Conservation (phyloP, 2,113 vertebrate species). For the Onychorhynchus coronatus region DNA sequence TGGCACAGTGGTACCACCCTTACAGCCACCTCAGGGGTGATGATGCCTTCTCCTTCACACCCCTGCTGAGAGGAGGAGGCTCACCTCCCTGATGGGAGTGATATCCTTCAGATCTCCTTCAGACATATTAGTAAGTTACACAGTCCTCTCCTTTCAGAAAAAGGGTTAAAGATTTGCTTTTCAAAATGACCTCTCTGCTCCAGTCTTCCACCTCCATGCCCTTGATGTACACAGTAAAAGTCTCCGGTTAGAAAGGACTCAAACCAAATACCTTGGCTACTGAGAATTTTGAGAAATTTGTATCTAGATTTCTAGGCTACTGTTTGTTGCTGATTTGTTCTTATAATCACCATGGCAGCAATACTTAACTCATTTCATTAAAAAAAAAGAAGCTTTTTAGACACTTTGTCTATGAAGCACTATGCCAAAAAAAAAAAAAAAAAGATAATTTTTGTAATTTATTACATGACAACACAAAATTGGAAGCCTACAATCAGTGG, state of each 20-base stretch:
- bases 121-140: neutral
- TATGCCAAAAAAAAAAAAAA: neutral
- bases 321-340: neutral
- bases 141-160: neutral
- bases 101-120: neutral
- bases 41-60: neutral
- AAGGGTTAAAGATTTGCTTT: neutral
- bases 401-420: neutral
- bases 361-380: conserved; percentile 25
- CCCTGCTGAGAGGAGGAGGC: neutral
- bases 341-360: conserved; percentile 39
- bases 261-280: neutral
- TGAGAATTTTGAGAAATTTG: neutral
- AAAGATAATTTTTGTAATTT: conserved; percentile 34
- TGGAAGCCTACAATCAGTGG: conserved; percentile 57
- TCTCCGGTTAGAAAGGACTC: neutral
- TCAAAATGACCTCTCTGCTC: neutral
- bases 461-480: conserved; percentile 50
- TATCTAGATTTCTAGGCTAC: neutral
- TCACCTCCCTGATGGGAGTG: neutral
- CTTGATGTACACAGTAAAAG: neutral
- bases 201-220: neutral
- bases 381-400: conserved; percentile 3
- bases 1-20: neutral
- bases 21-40: neutral